Evolutionary conservation across 1,140 invertebrate genomes (phyloP), one percentile per base, ranked within the genome.

Genomic region (Drosophila ercepeae): DNA sequence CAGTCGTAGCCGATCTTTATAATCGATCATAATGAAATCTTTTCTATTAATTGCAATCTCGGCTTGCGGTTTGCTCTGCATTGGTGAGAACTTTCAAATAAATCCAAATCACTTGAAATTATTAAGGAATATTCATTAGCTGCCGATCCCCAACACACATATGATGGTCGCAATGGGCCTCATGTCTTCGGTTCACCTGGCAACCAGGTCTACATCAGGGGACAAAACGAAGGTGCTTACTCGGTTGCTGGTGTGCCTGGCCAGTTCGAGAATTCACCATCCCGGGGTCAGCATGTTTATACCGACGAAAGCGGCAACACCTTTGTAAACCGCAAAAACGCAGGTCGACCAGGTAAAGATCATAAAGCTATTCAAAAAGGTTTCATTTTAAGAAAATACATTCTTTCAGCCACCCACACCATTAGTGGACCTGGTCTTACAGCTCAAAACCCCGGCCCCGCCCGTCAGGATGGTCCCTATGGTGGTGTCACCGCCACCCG

Each of bases 201-300:
- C 23, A 41, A 79, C 1, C 76, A 81, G 52, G 72, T 79, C 2
- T 79, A 81, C 8, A 81, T 79, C 32, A 57, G 77, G 1, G 77
- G 77, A 0, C 71, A 81, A 8, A 79, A 75, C 3, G 68, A 64
- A 13, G 73, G 73, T 4, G 0, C 50, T 34, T 77, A 77, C 13
- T 59, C 16, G 18, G 69, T 77, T 11, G 69, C 78, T 14, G 78
- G 78, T 0, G 74, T 65, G n/a, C 45, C 32, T 11, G 78, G 78
- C 9, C 50, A 53, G 16, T 82, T 82, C 41, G 27, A 82, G 41
- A 59, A 82, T 8, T 34, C 51, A 3, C 25, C 58, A 0, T 32
- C 41, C 0, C 34, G 13, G 1, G 78, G 78, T 5, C 14, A 42
- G 19, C 79, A 84, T 44, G 25, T 45, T 9, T 83, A 57, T 36